Percentiles rank a stretch among this genome's conserved stretches.
phyloP scores from a whole-genome alignment of 2,888 invertebrate genomes.

The Itoplectis maculator region DNA sequence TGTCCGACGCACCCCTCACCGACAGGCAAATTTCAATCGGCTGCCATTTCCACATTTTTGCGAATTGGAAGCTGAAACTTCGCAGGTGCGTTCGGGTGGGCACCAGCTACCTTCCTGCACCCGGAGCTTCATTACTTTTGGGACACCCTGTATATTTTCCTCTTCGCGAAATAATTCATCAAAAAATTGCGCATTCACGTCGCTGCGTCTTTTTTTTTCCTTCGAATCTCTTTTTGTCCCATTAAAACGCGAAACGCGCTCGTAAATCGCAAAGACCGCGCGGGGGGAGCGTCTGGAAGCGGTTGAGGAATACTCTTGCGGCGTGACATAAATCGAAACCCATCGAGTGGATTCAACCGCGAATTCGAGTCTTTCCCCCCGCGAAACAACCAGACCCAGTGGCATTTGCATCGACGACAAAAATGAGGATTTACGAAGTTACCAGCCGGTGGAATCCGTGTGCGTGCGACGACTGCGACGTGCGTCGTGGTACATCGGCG shows the following conservation, averaged over 20 bases:
- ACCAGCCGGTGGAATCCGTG: constrained; percentile 36
- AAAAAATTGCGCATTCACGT: neutral
- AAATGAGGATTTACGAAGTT: constrained; percentile 59
- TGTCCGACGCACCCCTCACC: too few species aligned
- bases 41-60: too few species aligned
- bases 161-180: neutral
- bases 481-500: constrained; percentile 33
- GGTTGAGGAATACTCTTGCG: constrained; percentile 23
- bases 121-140: too few species aligned
- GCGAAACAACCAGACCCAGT: constrained; percentile 29
- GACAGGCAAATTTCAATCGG: too few species aligned
- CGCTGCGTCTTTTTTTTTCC: too few species aligned
- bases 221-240: neutral
- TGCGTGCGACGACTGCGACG: constrained; percentile 1
- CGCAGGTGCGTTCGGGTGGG: too few species aligned
- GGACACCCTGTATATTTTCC: too few species aligned
- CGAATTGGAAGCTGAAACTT: too few species aligned
- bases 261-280: neutral
- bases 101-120: too few species aligned
- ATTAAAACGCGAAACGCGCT: neutral
- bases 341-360: constrained; percentile 29
- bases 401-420: constrained; percentile 57
- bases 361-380: constrained; percentile 28
- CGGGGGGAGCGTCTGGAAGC: constrained; percentile 14
- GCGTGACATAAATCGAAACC: constrained; percentile 45